These are phyloP conservation scores for Conistra vaccinii DNA, from an alignment of 2,888 invertebrate genomes.

Conservation along the genomic window DNA sequence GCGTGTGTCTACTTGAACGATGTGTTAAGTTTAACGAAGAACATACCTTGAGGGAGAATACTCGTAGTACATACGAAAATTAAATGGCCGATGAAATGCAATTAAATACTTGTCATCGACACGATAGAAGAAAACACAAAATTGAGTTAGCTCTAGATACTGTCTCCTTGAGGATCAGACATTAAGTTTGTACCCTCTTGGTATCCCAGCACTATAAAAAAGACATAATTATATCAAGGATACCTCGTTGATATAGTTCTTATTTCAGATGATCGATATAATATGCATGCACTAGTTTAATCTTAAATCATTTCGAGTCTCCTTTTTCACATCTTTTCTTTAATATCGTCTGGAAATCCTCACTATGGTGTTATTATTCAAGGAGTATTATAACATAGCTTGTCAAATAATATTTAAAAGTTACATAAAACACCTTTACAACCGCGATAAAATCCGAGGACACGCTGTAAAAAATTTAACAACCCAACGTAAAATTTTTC, in stretches of 20 bases:
- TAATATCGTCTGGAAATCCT: not conserved
- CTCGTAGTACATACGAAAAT: not conserved
- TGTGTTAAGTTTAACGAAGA: not conserved
- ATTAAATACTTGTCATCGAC: not conserved
- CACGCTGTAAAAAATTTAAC: conserved; percentile 42
- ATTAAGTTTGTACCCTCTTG: not conserved
- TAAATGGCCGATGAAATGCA: not conserved
- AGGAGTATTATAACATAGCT: not conserved
- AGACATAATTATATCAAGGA: not conserved
- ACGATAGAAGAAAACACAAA: not conserved
- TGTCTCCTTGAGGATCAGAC: no score
- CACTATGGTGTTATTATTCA: not conserved
- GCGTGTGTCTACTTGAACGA: not conserved
- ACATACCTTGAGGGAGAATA: not conserved
- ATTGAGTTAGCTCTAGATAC: not conserved
- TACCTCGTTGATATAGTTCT: not conserved
- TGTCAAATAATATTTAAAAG: conserved; percentile 41
- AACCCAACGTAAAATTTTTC: conserved; percentile 36
- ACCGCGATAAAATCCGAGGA: conserved; percentile 36
- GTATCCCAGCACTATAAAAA: not conserved
- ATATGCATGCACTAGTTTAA: not conserved
- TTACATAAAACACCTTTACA: conserved; percentile 39
- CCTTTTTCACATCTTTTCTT: not conserved
- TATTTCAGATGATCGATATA: not conserved
- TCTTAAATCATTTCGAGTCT: not conserved